These are phyloP conservation scores for Castor canadensis DNA, from an alignment of 2,113 vertebrate species.

Conservation along the genomic window DNA sequence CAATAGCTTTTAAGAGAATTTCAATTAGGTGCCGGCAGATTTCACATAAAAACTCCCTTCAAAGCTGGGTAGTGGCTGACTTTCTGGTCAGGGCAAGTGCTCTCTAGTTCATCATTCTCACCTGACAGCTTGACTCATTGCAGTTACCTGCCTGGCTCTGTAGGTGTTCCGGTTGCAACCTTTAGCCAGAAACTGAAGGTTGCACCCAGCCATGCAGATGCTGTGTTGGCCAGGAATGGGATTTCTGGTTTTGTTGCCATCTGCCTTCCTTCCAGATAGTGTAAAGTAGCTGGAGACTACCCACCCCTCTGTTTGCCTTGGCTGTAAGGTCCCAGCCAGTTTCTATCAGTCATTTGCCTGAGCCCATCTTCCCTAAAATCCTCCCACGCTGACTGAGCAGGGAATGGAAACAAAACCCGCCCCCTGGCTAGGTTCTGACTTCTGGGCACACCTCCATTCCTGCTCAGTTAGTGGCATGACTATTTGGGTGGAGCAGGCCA, in stretches of 20 bases:
- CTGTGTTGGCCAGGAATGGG: background rate
- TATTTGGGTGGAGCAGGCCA: background rate
- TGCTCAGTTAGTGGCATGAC: background rate
- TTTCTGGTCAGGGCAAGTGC: background rate
- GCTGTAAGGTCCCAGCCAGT: background rate
- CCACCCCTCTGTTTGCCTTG: background rate
- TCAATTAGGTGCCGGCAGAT: background rate
- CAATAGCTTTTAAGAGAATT: constrained; percentile 29
- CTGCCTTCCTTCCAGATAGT: background rate
- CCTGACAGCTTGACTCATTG: background rate
- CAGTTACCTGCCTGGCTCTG: background rate
- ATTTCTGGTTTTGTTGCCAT: constrained; percentile 13
- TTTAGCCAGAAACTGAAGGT: background rate
- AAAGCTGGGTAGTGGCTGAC: background rate
- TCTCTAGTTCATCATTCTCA: background rate
- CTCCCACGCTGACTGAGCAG: background rate
- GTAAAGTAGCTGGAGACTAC: background rate
- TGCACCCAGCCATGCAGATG: background rate
- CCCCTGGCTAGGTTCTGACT: background rate
- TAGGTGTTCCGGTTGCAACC: background rate
- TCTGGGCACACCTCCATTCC: constrained; percentile 49
- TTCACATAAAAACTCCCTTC: background rate
- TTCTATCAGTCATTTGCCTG: background rate
- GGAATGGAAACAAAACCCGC: background rate
- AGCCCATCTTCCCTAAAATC: background rate